Conservation (phyloP, 1,140 invertebrate species). For the Forficula auricularia region DNA sequence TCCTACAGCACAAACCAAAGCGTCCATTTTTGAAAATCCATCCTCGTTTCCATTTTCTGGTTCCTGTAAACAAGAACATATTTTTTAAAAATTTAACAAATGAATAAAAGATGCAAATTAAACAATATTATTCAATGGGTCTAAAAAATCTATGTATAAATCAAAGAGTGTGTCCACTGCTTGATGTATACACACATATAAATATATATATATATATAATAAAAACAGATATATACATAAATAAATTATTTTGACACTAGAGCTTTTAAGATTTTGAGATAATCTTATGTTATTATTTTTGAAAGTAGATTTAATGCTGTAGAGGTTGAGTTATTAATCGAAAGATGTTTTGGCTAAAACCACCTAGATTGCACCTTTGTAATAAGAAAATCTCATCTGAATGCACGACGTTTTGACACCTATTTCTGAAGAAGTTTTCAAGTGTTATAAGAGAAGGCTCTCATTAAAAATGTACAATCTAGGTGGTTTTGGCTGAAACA, state of each 20-base stretch:
- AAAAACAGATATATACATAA: neutral
- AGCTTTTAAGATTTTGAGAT: too few species aligned
- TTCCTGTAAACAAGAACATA: constrained; percentile 32
- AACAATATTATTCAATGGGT: constrained; percentile 8
- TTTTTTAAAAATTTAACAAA: constrained; percentile 8
- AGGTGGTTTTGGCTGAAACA: too few species aligned
- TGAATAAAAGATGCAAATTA: constrained; percentile 14
- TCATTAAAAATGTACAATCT: too few species aligned
- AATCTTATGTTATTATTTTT: neutral
- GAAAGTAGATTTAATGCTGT: neutral
- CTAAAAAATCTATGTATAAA: neutral
- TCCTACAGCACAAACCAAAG: constrained; percentile 75
- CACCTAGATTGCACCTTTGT: too few species aligned
- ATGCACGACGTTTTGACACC: too few species aligned
- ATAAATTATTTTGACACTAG: neutral
- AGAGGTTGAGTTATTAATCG: too few species aligned
- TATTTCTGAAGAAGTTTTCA: too few species aligned
- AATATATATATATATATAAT: neutral
- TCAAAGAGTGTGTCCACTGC: too few species aligned
- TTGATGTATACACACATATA: constrained; percentile 6
- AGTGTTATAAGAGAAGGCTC: too few species aligned
- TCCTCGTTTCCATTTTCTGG: constrained; percentile 50
- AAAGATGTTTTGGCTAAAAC: too few species aligned
- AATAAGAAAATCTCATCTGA: too few species aligned
- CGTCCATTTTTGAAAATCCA: constrained; percentile 74